Evolutionary conservation across 2,888 invertebrate genomes (phyloP).

Genomic region (Taphrorychus bicolor): DNA sequence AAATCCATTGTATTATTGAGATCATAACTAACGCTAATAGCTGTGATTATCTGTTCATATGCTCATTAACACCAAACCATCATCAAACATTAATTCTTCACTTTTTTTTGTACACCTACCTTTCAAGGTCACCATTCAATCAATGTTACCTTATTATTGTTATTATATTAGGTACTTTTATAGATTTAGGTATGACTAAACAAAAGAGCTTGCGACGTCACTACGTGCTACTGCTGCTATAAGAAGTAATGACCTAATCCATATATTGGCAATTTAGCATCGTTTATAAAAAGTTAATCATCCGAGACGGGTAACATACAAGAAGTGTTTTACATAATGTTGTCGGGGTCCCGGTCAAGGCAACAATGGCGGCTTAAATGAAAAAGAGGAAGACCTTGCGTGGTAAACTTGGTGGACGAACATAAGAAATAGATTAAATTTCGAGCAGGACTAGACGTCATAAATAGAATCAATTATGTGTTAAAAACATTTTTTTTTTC

Average conservation of each 20-base stretch:
- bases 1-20: not conserved
- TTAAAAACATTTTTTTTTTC: too few species aligned
- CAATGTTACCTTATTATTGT: too few species aligned
- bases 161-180: too few species aligned
- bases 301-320: not conserved
- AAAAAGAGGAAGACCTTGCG: conserved; percentile 6
- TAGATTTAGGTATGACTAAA: not conserved
- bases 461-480: too few species aligned
- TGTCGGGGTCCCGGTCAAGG: conserved; percentile 7
- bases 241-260: conserved; percentile 20
- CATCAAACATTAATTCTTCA: not conserved
- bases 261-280: conserved; percentile 13
- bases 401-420: too few species aligned
- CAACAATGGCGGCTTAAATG: too few species aligned
- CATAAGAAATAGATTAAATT: too few species aligned
- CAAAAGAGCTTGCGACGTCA: not conserved
- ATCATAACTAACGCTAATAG: not conserved
- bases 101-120: not conserved
- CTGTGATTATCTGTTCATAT: not conserved
- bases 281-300: conserved; percentile 7
- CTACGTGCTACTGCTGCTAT: not conserved
- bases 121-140: not conserved
- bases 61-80: not conserved
- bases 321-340: conserved; percentile 13
- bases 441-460: too few species aligned